Evolutionary conservation across 64 coral and sea anemone genomes (phyloP).

Genomic region (Astreopora myriophthalma): DNA sequence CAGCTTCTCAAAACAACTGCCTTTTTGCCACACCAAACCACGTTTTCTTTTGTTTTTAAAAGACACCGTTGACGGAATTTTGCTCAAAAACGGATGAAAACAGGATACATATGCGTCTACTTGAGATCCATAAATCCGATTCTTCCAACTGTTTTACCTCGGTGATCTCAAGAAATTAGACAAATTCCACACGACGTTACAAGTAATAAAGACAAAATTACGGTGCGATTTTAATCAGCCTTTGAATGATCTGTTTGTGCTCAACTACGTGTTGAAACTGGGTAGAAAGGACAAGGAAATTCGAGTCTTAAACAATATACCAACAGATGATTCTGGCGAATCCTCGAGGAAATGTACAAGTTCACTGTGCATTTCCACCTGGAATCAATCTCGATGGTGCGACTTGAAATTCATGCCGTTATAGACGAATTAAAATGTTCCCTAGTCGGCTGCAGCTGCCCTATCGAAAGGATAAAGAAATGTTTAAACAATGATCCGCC

Average conservation of each 20-base stretch:
- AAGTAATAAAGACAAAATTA: not conserved
- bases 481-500: not conserved
- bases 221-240: not conserved
- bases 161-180: not conserved
- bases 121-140: not conserved
- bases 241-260: not conserved
- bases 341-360: not conserved
- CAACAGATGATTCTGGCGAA: not conserved
- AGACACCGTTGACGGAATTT: not conserved
- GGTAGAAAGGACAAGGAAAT: not conserved
- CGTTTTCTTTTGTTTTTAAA: constrained; percentile 7
- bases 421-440: no score
- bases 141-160: not conserved
- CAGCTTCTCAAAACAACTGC: not conserved
- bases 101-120: not conserved
- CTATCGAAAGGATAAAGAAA: not conserved
- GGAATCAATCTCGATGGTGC: no score
- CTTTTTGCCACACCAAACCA: constrained; percentile 18
- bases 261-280: not conserved
- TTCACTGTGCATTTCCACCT: not conserved
- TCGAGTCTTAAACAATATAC: no score
- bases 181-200: not conserved
- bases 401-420: no score
- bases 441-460: no score
- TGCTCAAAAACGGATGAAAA: not conserved